Base-by-base conservation (phyloP, 1,140 invertebrate species). In the Coptotermes formosanus region DNA sequence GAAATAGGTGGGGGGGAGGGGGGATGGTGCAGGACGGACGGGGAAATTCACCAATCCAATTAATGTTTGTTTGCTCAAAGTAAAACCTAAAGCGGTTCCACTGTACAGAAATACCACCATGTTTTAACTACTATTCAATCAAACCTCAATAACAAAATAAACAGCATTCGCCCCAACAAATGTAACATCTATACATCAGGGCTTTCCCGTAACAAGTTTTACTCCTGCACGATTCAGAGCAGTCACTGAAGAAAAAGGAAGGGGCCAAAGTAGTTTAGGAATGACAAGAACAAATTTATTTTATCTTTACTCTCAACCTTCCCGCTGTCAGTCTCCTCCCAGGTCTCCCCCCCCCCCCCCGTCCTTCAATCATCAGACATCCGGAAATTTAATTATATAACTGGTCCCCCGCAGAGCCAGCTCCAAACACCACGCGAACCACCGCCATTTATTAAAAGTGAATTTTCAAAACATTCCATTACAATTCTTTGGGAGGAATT, bases 101-200 rank as follows among this genome's bases (percentile, higher is more conserved):
- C 25, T 75, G 64, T 75, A 30, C 25, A 16, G 64, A 25, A 55
- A 75, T 75, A 30, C 64, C 64, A 14, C 64, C 64, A 75, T 75
- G 64, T 75, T 75, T 75, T 75, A 75, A 75, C 64, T 75, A 75
- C 64, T 75, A 75, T 75, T 75, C 64, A 75, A 75, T 75, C 64
- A 75, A 16, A 75, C 25, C n/a, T 75, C 64, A 75, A 75, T 75
- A 75, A 75, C 64, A 75, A 75, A 75, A 75, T 30, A 75, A 75
- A 75, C n/a, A 75, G n/a, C 11, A 12, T 75, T 75, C 64, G 8
- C 25, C 64, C n/a, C n/a, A 55, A 8, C 64, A 6, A 75, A n/a
- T 75, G 64, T 21, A 55, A 21, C 52, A 19, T 55, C 52, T 55
- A 55, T 55, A 9, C 52, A 55, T 75, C 64, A 30, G 64, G n/a